phyloP scores from a whole-genome alignment of 2,888 invertebrate genomes.

The Trichogramma dendrolimi region DNA sequence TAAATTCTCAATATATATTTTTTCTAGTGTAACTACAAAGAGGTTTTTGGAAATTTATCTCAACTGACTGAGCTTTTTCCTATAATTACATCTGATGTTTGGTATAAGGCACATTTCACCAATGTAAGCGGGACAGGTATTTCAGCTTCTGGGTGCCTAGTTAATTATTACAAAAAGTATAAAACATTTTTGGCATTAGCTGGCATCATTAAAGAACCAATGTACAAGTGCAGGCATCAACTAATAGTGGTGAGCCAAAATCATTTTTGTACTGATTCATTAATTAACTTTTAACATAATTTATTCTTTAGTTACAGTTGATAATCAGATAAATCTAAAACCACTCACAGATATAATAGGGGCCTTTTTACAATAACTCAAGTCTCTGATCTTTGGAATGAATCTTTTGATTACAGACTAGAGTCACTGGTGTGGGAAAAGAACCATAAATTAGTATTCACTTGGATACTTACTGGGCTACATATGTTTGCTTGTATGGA shows the following conservation, averaged over 20 bases:
- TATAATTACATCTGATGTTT: not conserved
- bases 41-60: too few relatives aligned
- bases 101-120: not conserved
- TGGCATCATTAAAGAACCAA: not conserved
- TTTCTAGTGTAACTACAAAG: too few relatives aligned
- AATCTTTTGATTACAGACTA: not conserved
- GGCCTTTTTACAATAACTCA: not conserved
- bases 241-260: not conserved
- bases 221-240: too few relatives aligned
- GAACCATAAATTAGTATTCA: not conserved
- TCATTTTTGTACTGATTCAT: not conserved
- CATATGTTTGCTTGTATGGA: not conserved
- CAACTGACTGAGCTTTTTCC: conserved; percentile 1
- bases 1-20: not conserved
- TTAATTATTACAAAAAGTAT: conserved; percentile 7
- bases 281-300: not conserved
- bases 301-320: too few relatives aligned
- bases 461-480: not conserved
- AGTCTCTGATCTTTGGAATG: not conserved
- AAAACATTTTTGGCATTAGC: conserved; percentile 2
- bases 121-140: not conserved
- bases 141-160: conserved; percentile 4
- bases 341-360: too few relatives aligned
- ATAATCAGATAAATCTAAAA: too few relatives aligned
- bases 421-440: not conserved